Evolutionary conservation across 2,797 vertebrate genomes (phyloP).

Genomic region (Allobates femoralis): DNA sequence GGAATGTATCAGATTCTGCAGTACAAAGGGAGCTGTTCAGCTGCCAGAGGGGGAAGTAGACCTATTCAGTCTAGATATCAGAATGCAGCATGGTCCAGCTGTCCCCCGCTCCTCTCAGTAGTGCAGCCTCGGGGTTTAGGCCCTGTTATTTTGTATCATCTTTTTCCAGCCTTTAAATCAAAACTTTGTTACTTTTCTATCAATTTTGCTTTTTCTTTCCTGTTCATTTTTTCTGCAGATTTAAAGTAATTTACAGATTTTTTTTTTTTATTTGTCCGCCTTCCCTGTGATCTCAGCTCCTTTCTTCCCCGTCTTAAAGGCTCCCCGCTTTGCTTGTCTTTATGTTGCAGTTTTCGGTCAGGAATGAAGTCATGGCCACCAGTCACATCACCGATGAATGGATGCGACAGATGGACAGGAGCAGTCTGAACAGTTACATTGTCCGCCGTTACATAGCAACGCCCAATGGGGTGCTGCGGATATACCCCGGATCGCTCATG

Average conservation of each 20-base stretch:
- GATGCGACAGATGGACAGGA: constrained; percentile 99
- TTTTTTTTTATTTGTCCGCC: background rate
- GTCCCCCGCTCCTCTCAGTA: background rate
- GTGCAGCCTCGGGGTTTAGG: constrained; percentile 7
- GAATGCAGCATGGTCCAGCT: too few species aligned
- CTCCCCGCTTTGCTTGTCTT: constrained; percentile 77
- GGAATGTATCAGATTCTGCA: too few species aligned
- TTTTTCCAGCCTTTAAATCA: too few species aligned
- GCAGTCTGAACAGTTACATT: constrained; percentile 98
- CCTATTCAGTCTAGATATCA: too few species aligned
- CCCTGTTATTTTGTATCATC: too few species aligned
- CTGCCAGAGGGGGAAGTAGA: too few species aligned
- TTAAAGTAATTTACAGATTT: background rate
- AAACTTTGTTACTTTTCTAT: background rate
- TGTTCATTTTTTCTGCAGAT: background rate
- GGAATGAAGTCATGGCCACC: constrained; percentile 99
- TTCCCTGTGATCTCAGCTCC: constrained; percentile 62
- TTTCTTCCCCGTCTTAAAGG: constrained; percentile 81
- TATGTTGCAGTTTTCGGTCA: constrained; percentile 93
- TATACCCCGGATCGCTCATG: constrained; percentile 99
- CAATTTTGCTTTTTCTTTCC: background rate
- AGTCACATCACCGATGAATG: constrained; percentile 99
- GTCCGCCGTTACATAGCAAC: constrained; percentile 99
- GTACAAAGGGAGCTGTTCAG: too few species aligned
- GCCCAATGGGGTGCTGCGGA: constrained; percentile 98